Conservation (phyloP, 2,797 vertebrate genomes). For the Enteromius afrohamiltoni region DNA sequence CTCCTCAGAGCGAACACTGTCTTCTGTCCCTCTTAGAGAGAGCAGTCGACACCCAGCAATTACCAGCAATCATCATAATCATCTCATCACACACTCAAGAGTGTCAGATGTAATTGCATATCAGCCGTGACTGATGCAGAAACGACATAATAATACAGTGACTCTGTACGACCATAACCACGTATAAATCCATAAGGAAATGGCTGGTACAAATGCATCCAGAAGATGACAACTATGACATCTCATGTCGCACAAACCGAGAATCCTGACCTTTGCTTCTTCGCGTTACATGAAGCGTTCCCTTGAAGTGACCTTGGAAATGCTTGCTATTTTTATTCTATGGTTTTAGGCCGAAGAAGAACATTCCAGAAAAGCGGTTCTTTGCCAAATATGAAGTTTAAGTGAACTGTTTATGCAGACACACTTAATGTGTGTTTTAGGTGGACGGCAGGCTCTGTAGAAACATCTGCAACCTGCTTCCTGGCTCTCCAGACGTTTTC, state of each 20-base stretch:
- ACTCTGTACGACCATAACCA: neutral
- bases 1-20: neutral
- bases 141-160: constrained; percentile 12
- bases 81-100: constrained; percentile 10
- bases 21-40: constrained; percentile 21
- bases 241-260: neutral
- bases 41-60: constrained; percentile 29
- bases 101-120: constrained; percentile 26
- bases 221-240: neutral
- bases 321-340: neutral
- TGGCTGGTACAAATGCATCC: neutral
- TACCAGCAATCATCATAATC: constrained; percentile 39
- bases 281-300: neutral
- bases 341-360: neutral
- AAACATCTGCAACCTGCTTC: neutral
- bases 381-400: constrained; percentile 13
- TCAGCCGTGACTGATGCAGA: neutral
- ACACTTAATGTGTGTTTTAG: constrained; percentile 8
- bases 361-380: neutral
- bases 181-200: neutral
- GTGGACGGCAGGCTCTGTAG: neutral
- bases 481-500: constrained; percentile 3
- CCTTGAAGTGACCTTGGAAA: constrained; percentile 2
- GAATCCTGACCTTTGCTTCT: neutral
- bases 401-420: neutral